These are phyloP conservation scores for Montipora capricornis DNA, from an alignment of 64 coral and sea anemone genomes.

Conservation along the genomic window DNA sequence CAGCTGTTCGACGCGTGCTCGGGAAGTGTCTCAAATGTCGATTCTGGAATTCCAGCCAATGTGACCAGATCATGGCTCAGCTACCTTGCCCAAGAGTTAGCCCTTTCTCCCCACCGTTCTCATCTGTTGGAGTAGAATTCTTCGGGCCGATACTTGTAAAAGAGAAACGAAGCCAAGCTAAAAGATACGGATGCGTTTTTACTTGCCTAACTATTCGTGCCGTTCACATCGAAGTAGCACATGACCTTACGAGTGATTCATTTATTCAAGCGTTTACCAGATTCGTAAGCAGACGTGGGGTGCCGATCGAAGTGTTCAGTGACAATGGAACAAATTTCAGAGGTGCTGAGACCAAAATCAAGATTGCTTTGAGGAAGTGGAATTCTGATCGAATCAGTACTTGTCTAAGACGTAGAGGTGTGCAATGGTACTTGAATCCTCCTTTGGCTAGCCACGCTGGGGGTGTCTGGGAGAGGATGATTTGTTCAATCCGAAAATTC, in stretches of 20 bases:
- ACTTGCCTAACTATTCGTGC: conserved; percentile 3
- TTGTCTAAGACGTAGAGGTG: background rate
- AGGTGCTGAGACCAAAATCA: conserved; percentile 36
- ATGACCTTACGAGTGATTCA: conserved; percentile 15
- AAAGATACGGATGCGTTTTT: conserved; percentile 56
- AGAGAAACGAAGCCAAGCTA: background rate
- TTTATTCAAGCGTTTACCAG: conserved; percentile 38
- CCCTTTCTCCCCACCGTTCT: background rate
- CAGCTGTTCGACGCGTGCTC: background rate
- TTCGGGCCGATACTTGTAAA: conserved; percentile 28
- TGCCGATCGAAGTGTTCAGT: conserved; percentile 23
- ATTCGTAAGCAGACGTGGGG: conserved; percentile 37
- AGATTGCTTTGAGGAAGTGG: conserved; percentile 4
- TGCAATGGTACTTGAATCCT: conserved; percentile 64
- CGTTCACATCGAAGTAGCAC: conserved; percentile 14
- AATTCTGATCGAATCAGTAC: conserved; percentile 4
- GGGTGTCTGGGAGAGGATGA: conserved; percentile 72
- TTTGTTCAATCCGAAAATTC: conserved; percentile 31
- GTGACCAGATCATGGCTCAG: background rate
- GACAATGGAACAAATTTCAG: conserved; percentile 75
- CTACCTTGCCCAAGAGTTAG: background rate
- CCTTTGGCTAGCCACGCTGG: conserved; percentile 60
- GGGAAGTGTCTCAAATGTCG: background rate
- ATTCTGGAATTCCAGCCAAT: background rate
- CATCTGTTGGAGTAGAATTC: background rate